phyloP scores from a whole-genome alignment of 2,888 invertebrate species.

The Amorpha juglandis region DNA sequence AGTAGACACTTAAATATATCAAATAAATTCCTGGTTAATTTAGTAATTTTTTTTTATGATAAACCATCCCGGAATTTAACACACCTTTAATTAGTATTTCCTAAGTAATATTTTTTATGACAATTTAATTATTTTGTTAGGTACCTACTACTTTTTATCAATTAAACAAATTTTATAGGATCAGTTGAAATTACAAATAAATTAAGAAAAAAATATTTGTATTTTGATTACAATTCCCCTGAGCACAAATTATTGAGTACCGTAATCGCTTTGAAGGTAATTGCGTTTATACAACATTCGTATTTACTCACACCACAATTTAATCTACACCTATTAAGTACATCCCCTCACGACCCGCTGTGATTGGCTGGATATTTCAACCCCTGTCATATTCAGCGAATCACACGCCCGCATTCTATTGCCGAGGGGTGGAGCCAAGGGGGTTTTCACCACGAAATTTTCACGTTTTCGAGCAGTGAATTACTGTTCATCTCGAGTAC shows the following conservation, averaged over 20 bases:
- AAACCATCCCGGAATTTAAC: too few relatives aligned
- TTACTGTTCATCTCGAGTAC: conserved; percentile 52
- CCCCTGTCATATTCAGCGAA: conserved; percentile 72
- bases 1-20: too few relatives aligned
- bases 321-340: conserved; percentile 80
- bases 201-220: too few relatives aligned
- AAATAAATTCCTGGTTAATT: too few relatives aligned
- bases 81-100: too few relatives aligned
- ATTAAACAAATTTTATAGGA: too few relatives aligned
- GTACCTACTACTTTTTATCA: too few relatives aligned
- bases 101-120: too few relatives aligned
- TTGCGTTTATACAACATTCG: conserved; percentile 72
- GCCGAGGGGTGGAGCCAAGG: conserved; percentile 74
- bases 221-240: not conserved
- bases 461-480: conserved; percentile 71
- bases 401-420: conserved; percentile 54
- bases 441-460: conserved; percentile 72
- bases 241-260: conserved; percentile 17
- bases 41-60: too few relatives aligned
- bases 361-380: conserved; percentile 73
- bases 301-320: conserved; percentile 77
- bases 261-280: conserved; percentile 46
- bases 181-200: too few relatives aligned
- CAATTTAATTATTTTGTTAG: too few relatives aligned
- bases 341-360: conserved; percentile 55